Evolutionary conservation across 2,888 invertebrate species (phyloP).

Genomic region (Drosophila mulleri): DNA sequence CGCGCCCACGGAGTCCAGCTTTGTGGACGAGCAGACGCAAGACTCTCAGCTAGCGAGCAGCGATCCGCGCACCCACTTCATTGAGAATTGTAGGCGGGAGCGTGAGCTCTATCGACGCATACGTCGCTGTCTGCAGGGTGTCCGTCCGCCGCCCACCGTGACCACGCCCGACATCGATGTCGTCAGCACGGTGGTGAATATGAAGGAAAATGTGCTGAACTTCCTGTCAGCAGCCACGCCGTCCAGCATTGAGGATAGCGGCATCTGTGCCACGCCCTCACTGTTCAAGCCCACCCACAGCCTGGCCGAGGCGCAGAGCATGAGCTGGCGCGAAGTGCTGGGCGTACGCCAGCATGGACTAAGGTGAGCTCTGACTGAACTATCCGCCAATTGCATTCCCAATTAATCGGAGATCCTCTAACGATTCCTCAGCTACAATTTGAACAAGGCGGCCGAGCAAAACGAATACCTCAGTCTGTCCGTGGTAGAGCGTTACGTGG

Average conservation of each 20-base stretch:
- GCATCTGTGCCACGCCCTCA: slow-evolving; percentile 48
- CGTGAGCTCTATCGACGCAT: slow-evolving; percentile 83
- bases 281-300: slow-evolving; percentile 81
- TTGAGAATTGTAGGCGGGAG: slow-evolving; percentile 79
- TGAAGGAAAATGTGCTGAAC: slow-evolving; percentile 86
- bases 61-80: slow-evolving; percentile 58
- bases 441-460: slow-evolving; percentile 89
- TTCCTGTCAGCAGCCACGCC: slow-evolving; percentile 53
- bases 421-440: slow-evolving; percentile 88
- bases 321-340: slow-evolving; percentile 88
- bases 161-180: slow-evolving; percentile 89
- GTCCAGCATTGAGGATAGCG: slow-evolving; percentile 47
- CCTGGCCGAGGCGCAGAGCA: slow-evolving; percentile 74
- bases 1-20: slow-evolving; percentile 77
- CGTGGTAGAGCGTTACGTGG: slow-evolving; percentile 90
- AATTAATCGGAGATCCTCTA: slow-evolving; percentile 18
- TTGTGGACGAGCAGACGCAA: slow-evolving; percentile 75
- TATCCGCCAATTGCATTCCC: too few species aligned
- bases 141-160: slow-evolving; percentile 91
- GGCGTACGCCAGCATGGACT: slow-evolving; percentile 89
- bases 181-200: slow-evolving; percentile 88
- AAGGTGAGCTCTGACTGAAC: slow-evolving; percentile 86
- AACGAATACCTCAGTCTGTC: slow-evolving; percentile 89
- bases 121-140: slow-evolving; percentile 88
- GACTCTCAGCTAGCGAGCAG: slow-evolving; percentile 52